These are phyloP conservation scores for Ctenomys sociabilis DNA, from an alignment of 2,113 vertebrate species.

Conservation along the genomic window DNA sequence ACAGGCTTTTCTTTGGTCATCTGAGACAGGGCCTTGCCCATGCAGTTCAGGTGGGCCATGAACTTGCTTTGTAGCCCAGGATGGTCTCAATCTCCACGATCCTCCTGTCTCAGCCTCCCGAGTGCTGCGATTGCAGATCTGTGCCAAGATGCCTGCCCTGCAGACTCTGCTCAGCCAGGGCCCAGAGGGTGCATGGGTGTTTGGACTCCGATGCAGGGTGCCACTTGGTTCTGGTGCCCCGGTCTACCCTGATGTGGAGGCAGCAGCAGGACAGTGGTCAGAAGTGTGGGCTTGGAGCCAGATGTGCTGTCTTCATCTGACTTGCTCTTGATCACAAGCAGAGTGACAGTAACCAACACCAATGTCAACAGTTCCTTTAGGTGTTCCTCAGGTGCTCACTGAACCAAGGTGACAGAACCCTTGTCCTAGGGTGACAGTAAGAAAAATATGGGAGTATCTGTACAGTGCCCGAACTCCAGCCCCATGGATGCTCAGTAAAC, in stretches of 20 bases:
- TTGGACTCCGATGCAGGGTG: fast-evolving
- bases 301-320: not conserved
- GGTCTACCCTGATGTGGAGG: not conserved
- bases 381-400: fast-evolving
- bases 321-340: fast-evolving
- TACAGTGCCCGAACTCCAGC: fast-evolving
- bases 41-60: too few species aligned
- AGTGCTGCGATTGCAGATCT: too few species aligned
- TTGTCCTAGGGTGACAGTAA: fast-evolving
- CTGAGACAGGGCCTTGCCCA: too few species aligned
- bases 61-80: too few species aligned
- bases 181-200: not conserved
- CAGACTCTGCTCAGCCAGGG: not conserved
- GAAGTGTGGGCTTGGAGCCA: not conserved
- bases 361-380: not conserved
- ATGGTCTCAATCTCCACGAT: too few species aligned
- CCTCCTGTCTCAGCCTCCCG: too few species aligned
- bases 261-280: not conserved
- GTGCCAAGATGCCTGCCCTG: too few species aligned
- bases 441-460: not conserved
- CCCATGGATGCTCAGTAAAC: fast-evolving
- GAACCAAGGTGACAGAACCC: not conserved
- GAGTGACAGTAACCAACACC: fast-evolving
- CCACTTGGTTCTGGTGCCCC: not conserved
- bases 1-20: too few species aligned